phyloP scores from a whole-genome alignment of 2,888 invertebrate genomes.

The Metacarcinus magister region DNA sequence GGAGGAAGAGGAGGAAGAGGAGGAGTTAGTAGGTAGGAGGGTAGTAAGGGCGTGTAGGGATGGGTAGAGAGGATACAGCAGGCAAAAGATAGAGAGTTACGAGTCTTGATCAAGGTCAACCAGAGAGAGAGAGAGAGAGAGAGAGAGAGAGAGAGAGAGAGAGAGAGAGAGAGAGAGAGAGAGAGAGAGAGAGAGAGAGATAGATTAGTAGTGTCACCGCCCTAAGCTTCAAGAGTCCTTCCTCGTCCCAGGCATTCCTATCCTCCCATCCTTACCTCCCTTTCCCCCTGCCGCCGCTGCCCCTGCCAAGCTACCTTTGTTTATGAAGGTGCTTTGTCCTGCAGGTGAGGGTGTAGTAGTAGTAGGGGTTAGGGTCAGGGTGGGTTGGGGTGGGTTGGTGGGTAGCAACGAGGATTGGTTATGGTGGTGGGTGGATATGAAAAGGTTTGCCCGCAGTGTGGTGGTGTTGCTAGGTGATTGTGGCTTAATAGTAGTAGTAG shows the following conservation, averaged over 20 bases:
- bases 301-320: neutral
- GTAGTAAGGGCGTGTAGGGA: no score
- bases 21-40: no score
- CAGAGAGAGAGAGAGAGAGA: conserved; percentile 57
- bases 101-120: neutral
- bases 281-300: neutral
- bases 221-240: neutral
- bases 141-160: conserved; percentile 63
- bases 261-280: neutral
- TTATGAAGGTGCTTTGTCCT: neutral
- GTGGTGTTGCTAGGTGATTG: neutral
- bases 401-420: neutral
- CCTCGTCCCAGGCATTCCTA: no score
- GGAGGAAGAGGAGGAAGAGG: no score
- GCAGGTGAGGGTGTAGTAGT: neutral
- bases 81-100: no score
- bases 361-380: neutral
- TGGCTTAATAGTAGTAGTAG: neutral
- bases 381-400: neutral
- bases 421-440: neutral
- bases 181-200: conserved; percentile 57
- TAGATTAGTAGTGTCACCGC: neutral
- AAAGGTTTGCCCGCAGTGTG: neutral
- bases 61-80: no score
- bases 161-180: conserved; percentile 62